Conservation (phyloP, 1,140 invertebrate genomes). For the Leptinotarsa texana region DNA sequence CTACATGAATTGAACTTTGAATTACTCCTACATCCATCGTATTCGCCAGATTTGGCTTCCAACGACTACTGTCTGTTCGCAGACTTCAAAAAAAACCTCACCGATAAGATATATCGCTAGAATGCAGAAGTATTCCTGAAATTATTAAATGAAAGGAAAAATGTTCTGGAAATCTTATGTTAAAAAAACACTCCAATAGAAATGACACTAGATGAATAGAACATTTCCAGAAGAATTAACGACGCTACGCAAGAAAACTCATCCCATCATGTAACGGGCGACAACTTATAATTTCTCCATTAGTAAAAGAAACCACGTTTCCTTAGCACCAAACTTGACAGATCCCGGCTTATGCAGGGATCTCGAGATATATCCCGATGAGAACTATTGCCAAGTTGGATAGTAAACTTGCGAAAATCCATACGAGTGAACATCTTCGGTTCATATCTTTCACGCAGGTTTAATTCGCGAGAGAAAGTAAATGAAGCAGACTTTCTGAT, state of each 20-base stretch:
- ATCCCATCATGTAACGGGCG: background rate
- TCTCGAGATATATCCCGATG: conserved; percentile 15
- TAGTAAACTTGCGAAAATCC: conserved; percentile 47
- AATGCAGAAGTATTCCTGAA: too few species aligned
- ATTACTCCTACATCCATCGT: too few species aligned
- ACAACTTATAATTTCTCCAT: conserved; percentile 23
- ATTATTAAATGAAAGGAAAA: too few species aligned
- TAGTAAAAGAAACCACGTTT: conserved; percentile 17
- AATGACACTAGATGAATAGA: too few species aligned
- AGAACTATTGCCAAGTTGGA: conserved; percentile 44
- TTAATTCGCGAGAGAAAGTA: conserved; percentile 45
- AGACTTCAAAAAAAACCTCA: too few species aligned
- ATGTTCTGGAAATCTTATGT: too few species aligned
- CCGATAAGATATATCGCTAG: too few species aligned
- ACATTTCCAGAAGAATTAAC: background rate
- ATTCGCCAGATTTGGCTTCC: too few species aligned
- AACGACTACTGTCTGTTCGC: too few species aligned
- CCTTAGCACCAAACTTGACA: conserved; percentile 10
- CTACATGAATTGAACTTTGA: too few species aligned
- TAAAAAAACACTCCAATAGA: too few species aligned
- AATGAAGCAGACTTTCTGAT: conserved; percentile 44
- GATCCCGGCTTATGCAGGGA: conserved; percentile 4
- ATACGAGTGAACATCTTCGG: conserved; percentile 48
- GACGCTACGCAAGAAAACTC: conserved; percentile 5
- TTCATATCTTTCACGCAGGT: conserved; percentile 48